Evolutionary conservation across 2,113 vertebrate species (phyloP).

Genomic region (Otus sunia): DNA sequence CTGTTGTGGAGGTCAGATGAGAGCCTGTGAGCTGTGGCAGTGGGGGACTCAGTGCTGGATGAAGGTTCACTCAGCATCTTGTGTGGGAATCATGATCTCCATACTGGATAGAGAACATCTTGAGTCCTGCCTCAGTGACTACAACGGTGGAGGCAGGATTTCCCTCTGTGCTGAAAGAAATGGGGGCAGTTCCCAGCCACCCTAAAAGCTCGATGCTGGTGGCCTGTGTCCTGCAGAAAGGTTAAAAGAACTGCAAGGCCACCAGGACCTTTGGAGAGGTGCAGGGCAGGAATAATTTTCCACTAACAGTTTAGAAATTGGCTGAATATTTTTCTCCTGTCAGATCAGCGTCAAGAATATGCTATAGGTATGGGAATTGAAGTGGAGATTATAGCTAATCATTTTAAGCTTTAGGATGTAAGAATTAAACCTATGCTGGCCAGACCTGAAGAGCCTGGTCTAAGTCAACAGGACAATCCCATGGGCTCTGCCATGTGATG

Average conservation of each 20-base stretch:
- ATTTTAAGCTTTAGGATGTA: neutral
- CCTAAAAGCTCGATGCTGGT: neutral
- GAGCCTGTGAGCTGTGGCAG: accelerated
- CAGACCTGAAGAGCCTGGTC: neutral
- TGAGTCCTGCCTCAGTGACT: neutral
- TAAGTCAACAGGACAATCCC: neutral
- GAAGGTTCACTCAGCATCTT: neutral
- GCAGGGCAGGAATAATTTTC: neutral
- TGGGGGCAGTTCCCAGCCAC: neutral
- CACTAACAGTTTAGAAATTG: neutral
- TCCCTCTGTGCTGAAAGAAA: neutral
- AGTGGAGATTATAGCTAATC: neutral
- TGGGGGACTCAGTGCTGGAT: neutral
- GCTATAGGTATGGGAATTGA: neutral
- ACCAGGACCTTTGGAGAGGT: neutral
- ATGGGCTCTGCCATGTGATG: neutral
- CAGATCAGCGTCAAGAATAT: neutral
- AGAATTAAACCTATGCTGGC: neutral
- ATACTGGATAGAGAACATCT: neutral
- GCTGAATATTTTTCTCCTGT: neutral
- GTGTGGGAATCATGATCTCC: neutral
- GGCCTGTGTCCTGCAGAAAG: neutral
- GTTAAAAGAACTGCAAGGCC: neutral
- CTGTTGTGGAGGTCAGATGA: neutral
- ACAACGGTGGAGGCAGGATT: accelerated